Base-by-base conservation (phyloP, 2,888 invertebrate species). In the Dicranocentrus wangi region DNA sequence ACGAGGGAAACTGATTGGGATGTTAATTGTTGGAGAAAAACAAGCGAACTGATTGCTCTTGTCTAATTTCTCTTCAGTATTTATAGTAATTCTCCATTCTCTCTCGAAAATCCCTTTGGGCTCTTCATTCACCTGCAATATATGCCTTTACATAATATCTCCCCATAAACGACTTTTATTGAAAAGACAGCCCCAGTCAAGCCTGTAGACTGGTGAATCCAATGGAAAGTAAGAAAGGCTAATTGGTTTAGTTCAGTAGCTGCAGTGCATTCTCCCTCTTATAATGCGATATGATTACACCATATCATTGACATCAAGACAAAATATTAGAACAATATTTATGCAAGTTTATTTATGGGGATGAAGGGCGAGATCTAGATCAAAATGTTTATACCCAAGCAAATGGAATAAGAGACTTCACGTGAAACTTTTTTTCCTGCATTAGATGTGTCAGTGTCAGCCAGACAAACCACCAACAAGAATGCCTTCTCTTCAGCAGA, bases 401-500 rank as follows among this genome's bases (percentile, higher is more conserved):
- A 63, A 63, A 63, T 32, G 39, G 19, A 63, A 58, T 23, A n/a
- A 19, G 51, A 27, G 25, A 13, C 58, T 58, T n/a, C 51, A 13
- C 51, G n/a, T 51, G 51, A 51, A 8, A 51, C n/a, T 51, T 51
- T 51, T 51, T 51, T n/a, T 10, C n/a, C 23, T 58, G 5, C 13
- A 70, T 58, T 58, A 70, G 70, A 70, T 70, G 70, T 70, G 70
- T 70, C 70, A 70, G 70, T 70, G 70, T 70, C 70, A 70, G 70
- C 68, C 51, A 43, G 65, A 8, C 43, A 19, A 43, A n/a, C n/a
- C n/a, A n/a, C n/a, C n/a, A n/a, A n/a, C n/a, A n/a, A n/a, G n/a
- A n/a, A n/a, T n/a, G n/a, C n/a, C n/a, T n/a, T n/a, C n/a, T n/a
- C n/a, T n/a, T n/a, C n/a, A n/a, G n/a, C n/a, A n/a, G n/a, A n/a